phyloP scores from a whole-genome alignment of 2,797 vertebrate species.

The Pangasius mekongensis region DNA sequence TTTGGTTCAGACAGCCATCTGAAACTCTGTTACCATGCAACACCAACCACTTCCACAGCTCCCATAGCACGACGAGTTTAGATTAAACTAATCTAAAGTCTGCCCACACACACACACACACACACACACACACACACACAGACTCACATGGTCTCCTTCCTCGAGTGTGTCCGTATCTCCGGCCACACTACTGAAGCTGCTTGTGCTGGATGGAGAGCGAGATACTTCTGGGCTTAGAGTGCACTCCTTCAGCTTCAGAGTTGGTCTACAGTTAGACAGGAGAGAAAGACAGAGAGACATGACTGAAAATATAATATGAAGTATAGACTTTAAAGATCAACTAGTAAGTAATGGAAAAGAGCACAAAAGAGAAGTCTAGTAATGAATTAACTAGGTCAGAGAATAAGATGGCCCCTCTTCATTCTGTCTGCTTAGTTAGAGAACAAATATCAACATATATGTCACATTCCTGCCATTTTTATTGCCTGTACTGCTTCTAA shows the following conservation, averaged over 20 bases:
- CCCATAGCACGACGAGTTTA: background rate
- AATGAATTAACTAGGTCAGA: background rate
- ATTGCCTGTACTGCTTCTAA: background rate
- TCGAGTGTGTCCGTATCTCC: slow-evolving; percentile 83
- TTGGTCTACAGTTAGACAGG: slow-evolving; percentile 70
- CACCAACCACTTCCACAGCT: background rate
- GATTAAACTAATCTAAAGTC: background rate
- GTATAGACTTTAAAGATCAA: background rate
- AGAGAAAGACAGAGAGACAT: slow-evolving; percentile 6
- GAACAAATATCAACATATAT: background rate
- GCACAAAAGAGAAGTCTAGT: background rate
- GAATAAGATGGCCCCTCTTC: background rate
- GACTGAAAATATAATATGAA: background rate
- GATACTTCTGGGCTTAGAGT: slow-evolving; percentile 81
- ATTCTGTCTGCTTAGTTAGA: background rate
- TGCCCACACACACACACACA: background rate
- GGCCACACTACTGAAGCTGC: slow-evolving; percentile 87
- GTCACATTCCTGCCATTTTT: background rate
- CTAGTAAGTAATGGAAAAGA: background rate
- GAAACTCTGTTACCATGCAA: background rate
- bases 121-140: slow-evolving; percentile 4
- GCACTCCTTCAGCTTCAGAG: slow-evolving; percentile 83
- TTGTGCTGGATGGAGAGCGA: slow-evolving; percentile 90
- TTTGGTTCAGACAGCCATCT: background rate
- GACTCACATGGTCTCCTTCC: slow-evolving; percentile 79